Base-by-base conservation (phyloP, 2,113 vertebrate genomes). In the Oxygymnocypris stewartii region DNA sequence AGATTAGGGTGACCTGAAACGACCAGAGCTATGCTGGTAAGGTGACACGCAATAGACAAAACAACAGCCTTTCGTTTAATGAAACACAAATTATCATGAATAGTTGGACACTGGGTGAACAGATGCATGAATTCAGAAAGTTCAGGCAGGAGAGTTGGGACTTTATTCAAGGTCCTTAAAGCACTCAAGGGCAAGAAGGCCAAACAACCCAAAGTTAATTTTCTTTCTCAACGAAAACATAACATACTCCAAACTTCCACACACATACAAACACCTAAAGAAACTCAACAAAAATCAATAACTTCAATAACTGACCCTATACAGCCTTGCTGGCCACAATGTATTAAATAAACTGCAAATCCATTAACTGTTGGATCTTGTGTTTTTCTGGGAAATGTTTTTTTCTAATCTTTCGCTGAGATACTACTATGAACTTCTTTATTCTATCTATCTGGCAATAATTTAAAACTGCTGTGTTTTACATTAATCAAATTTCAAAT, bases 1-100 rank as follows among this genome's bases (percentile, higher is more conserved):
- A 47, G 25, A 83, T 65, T 77, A 83, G 13, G 82, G 23, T 84
- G 82, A 84, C 69, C 69, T 75, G 82, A 84, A 57, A 74, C 59
- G 82, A 84, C 82, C 82, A 14, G 65, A 71, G 28, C 20, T 80
- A 61, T 23, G 18, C n/a, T 40, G 51, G 57, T 63, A 63, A 63
- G 28, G 54, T 20, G 78, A 51, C 16, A 18, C 16, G 14, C 14
- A 47, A 47, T 8, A 16, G 42, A 49, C 6, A 81, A 25, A 6
- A 81, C 12, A n/a, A 12, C 1, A 4, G 25, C 9, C n/a, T 31
- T 47, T 82, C 2, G 4, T 81, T 65, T 9, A 4, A 35, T 69
- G 42, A 35, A 69, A 67, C 61, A 42, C 20, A 31, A 31, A 25
- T 11, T 35, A 2, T 54, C 49, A n/a, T 42, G 23, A 42, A 74